Evolutionary conservation across 2,113 vertebrate genomes (phyloP), one percentile per base, ranked within the genome.

Genomic region (Gorsachius goisagi): DNA sequence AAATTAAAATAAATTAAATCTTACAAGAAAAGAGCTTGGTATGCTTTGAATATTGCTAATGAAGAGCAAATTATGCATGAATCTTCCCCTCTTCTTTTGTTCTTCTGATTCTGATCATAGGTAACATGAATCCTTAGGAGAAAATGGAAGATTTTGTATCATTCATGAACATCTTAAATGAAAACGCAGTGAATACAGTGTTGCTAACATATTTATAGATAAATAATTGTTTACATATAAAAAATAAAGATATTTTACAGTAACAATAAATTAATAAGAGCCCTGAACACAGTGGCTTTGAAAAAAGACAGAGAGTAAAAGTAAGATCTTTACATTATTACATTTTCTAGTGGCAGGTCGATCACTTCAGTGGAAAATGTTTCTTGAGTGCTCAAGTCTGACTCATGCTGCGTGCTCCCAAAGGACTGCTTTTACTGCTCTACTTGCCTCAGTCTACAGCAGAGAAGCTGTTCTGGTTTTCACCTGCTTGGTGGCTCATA

Each of bases 341-440:
- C 2, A 33, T 90, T 74, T 85, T 77, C 33, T 69, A 45, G 15
- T 20, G 3, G 3, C 3, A 59, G 9, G 24, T 26, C 81, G 18
- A 53, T 39, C 3, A 39, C 2, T 63, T 77, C 17, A 64, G 12
- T 59, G 30, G 52, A 56, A 84, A 81, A 26, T 30, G 0, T 62
- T 81, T 67, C 9, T 76, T 80, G 45, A 41, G 2, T 66, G 1
- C 5, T 73, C 41, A 53, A 26, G 32, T 68, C 14, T 74, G 22
- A 53, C n/a, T 32, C 30, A 30, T 64, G 23, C 15, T 55, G 39
- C n/a, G 60, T 32, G 7, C 12, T 81, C 23, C 66, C 27, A 60
- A n/a, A 50, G 12, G 15, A 60, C 18, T 75, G 15, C 21, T 45
- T 62, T 92, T 39, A 50, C 0, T 0, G 22, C 27, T 27, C 39